Evolutionary conservation across 2,113 vertebrate species (phyloP), one percentile per base, ranked within the genome.

Genomic region (Sinocyclocheilus anophthalmus): DNA sequence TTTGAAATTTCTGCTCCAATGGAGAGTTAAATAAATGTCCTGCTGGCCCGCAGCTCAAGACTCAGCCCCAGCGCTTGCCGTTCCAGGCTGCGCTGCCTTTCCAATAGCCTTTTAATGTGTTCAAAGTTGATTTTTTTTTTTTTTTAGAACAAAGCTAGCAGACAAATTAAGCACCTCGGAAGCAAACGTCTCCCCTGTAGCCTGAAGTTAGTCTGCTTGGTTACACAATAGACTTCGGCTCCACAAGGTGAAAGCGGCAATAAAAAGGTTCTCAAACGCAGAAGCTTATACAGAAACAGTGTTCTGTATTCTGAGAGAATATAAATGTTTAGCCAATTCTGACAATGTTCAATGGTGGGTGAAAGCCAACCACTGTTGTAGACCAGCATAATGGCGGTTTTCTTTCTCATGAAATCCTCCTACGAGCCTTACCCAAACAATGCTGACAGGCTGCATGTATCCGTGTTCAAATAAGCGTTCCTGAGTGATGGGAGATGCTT

Each of bases 1-100:
- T 88, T 84, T 90, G 89, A 92, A 90, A 91, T 93, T 94, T 94
- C 93, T 94, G 93, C 94, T 94, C 90, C 91, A 93, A 85, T 92
- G 90, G 90, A 92, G 87, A 83, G 92, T 93, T 93, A 92, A 95
- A 94, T 93, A 95, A 93, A 93, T 88, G 89, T 89, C 89, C 83
- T 76, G 84, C 86, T 86, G 87, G 86, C 87, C 85, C 83, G n/a
- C 83, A 80, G 87, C 26, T 33, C 69, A 22, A 33, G 30, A 48
- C 83, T 83, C 80, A 48, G 61, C 70, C 87, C 61, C 81, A 20
- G 76, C 4, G 12, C 81, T 88, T 75, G 39, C 45, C 20, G n/a
- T 81, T 89, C 77, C 82, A 76, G 77, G 57, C 82, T 76, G 73
- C 50, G 26, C 37, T 63, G 59, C 42, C 45, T 76, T 86, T 88